Evolutionary conservation across 1,140 invertebrate species (phyloP).

Genomic region (Ridgeia piscesae): DNA sequence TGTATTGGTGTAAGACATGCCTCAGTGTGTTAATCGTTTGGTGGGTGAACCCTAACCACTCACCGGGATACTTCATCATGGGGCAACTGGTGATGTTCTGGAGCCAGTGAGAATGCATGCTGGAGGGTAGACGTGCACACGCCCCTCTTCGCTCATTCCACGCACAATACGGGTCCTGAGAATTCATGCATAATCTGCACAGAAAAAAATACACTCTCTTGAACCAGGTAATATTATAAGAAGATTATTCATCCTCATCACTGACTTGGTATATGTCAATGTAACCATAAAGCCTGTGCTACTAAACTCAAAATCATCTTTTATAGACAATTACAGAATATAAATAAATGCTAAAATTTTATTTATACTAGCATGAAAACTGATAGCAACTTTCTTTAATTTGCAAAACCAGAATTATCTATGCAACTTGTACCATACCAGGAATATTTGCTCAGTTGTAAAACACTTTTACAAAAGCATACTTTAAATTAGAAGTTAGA

Average conservation of each 20-base stretch:
- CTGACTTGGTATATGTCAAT: not conserved
- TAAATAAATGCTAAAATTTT: not conserved
- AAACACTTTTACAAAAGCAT: no score
- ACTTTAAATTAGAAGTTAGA: no score
- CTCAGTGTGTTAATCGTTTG: not conserved
- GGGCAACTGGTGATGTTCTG: slow-evolving; percentile 72
- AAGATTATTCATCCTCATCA: not conserved
- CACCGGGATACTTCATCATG: slow-evolving; percentile 61
- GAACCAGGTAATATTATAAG: not conserved
- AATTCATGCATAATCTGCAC: slow-evolving; percentile 72
- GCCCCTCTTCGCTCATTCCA: slow-evolving; percentile 77
- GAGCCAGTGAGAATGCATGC: slow-evolving; percentile 70
- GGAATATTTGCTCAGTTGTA: not conserved
- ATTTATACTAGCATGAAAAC: not conserved
- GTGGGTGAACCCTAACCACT: not conserved
- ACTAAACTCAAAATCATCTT: not conserved
- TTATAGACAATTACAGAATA: not conserved
- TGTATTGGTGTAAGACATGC: no score
- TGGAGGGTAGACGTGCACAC: slow-evolving; percentile 71
- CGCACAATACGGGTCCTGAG: slow-evolving; percentile 91
- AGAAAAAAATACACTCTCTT: not conserved
- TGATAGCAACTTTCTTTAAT: not conserved
- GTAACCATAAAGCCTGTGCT: not conserved
- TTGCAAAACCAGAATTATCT: not conserved
- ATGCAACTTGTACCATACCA: not conserved